Percentiles rank a stretch among this genome's conserved stretches.
Conservation (phyloP, 2,113 vertebrate species). For the Pao palembangensis region DNA sequence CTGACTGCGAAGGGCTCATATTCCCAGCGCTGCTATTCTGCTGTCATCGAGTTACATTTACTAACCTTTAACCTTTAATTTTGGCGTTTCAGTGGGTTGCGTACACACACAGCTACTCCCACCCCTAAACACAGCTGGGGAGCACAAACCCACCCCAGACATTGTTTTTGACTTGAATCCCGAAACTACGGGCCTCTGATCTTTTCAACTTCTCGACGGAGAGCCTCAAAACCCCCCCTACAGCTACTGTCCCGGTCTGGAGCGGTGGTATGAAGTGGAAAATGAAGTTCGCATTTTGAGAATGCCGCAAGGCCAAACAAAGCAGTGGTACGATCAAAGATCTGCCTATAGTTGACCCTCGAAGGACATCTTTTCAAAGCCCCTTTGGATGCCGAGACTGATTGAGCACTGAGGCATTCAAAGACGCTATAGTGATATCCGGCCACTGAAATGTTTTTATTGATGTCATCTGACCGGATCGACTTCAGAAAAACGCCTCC, state of each 20-base stretch:
- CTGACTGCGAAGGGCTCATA: not conserved
- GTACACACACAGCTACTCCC: slow-evolving; percentile 11
- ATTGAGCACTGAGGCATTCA: not conserved
- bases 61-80: slow-evolving; percentile 6
- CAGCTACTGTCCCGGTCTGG: not conserved
- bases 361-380: not conserved
- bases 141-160: slow-evolving; percentile 14
- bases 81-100: slow-evolving; percentile 18
- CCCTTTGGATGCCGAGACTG: not conserved
- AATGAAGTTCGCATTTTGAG: not conserved
- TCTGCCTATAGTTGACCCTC: not conserved
- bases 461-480: not conserved
- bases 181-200: slow-evolving; percentile 17
- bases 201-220: slow-evolving; percentile 17
- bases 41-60: not conserved
- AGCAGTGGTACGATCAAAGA: not conserved
- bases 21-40: not conserved
- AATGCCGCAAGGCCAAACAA: slow-evolving; percentile 11
- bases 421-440: not conserved
- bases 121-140: slow-evolving; percentile 27
- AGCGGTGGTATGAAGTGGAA: slow-evolving; percentile 12
- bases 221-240: not conserved
- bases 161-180: slow-evolving; percentile 22
- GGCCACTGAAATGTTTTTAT: not conserved
- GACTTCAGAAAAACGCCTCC: not conserved